Evolutionary conservation across 2,113 vertebrate species (phyloP), one percentile per base, ranked within the genome.

Genomic region (Chloroceryle aenea): DNA sequence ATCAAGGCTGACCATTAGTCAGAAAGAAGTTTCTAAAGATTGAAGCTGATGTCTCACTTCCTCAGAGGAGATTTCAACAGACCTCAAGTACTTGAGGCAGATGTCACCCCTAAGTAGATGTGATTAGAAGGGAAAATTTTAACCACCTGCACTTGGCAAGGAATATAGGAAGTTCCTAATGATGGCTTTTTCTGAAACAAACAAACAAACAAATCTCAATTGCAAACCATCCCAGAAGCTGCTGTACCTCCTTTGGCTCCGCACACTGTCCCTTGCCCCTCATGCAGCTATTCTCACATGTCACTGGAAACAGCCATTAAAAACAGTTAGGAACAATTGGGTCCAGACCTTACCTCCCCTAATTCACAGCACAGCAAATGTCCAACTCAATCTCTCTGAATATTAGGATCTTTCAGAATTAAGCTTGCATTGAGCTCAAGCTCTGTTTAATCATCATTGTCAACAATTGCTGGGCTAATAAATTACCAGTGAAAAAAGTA

Each of bases 401-500:
- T 74, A 52, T n/a, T 14, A 67, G 6, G 6, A 30, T 72, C 29
- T 45, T 50, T 67, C 40, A 80, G 55, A 86, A 81, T 62, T 56
- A 82, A 61, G 32, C 12, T 36, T 50, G 47, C 56, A 88, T 63
- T 30, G 56, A 75, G 64, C 58, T 86, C 64, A 92, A 87, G 66
- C 43, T 56, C 25, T 48, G 36, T 29, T 88, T 83, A 89, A 89
- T 26, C 91, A 72, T 74, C 52, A 56, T 0, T 63, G 79, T 30
- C 77, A 81, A 87, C 40, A 26, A 84, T 55, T 93, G 73, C 73
- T 73, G 36, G 30, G 53, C 61, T 87, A 93, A 94, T 87, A 96
- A 95, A 96, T 92, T 50, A 89, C 52, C 55, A 89, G 66, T 52
- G 85, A 89, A 95, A 94, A 94, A 88, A 79, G 40, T 45, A 94